Percentiles rank a stretch among this genome's conserved stretches.
Conservation (phyloP, 2,113 vertebrate genomes). For the Elaphurus davidianus region DNA sequence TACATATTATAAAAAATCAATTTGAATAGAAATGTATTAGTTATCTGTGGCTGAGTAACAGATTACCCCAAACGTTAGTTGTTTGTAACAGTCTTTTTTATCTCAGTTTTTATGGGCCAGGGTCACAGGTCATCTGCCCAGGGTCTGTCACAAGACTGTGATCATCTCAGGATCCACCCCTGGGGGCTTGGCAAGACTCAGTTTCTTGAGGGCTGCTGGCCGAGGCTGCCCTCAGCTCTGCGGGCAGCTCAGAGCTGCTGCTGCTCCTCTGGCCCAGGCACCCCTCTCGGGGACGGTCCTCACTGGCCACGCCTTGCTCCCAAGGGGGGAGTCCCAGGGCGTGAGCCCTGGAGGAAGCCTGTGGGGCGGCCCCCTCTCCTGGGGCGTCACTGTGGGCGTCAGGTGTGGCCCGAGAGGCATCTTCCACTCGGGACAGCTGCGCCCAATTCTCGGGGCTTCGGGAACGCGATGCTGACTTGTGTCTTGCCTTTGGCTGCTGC, state of each 20-base stretch:
- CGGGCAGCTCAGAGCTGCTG: not conserved
- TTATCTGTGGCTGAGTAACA: not conserved
- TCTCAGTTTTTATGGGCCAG: not conserved
- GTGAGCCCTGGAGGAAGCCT: not conserved
- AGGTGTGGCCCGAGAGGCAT: not conserved
- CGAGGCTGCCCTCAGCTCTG: not conserved
- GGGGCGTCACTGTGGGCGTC: no score
- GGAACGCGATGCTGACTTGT: fast-evolving
- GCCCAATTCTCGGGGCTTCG: not conserved
- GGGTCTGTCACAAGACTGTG: not conserved
- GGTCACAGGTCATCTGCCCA: not conserved
- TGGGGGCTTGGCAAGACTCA: not conserved
- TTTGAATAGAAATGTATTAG: not conserved
- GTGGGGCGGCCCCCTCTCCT: not conserved
- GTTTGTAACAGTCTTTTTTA: not conserved
- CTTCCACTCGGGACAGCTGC: not conserved
- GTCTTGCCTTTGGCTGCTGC: not conserved
- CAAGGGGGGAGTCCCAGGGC: not conserved
- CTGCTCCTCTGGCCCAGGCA: not conserved
- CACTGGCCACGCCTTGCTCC: not conserved
- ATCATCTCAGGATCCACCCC: not conserved
- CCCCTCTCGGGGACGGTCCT: not conserved
- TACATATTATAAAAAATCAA: not conserved
- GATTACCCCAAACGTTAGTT: not conserved
- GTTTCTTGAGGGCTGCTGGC: not conserved